phyloP scores from a whole-genome alignment of 1,140 invertebrate species.

The Megalopta genalis region DNA sequence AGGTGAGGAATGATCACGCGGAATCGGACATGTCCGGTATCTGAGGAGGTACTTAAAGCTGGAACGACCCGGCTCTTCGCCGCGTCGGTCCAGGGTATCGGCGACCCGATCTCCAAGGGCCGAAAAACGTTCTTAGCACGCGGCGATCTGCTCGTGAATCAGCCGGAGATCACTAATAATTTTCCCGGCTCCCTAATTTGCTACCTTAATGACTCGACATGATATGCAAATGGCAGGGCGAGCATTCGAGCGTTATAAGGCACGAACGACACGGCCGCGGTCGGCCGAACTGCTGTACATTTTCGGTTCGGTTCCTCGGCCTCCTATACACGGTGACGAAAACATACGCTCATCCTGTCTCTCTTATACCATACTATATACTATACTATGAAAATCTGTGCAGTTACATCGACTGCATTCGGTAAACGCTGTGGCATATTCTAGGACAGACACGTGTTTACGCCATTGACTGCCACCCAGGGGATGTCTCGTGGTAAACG shows the following conservation, averaged over 20 bases:
- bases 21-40: neutral
- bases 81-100: neutral
- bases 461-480: no score
- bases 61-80: no score
- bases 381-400: no score
- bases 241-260: slow-evolving; percentile 25
- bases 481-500: no score
- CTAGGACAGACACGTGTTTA: no score
- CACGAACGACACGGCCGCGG: neutral
- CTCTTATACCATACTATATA: no score
- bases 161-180: slow-evolving; percentile 21
- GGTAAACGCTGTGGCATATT: no score
- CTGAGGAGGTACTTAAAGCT: neutral
- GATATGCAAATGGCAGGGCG: slow-evolving; percentile 46
- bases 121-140: neutral
- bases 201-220: slow-evolving; percentile 42
- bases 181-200: slow-evolving; percentile 47
- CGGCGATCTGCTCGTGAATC: slow-evolving; percentile 1
- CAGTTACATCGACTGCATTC: neutral
- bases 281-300: slow-evolving; percentile 11
- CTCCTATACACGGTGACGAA: slow-evolving; percentile 25
- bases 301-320: slow-evolving; percentile 10
- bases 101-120: neutral
- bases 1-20: neutral
- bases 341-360: no score